Evolutionary conservation across 2,113 vertebrate genomes (phyloP).

Genomic region (Uria lomvia): DNA sequence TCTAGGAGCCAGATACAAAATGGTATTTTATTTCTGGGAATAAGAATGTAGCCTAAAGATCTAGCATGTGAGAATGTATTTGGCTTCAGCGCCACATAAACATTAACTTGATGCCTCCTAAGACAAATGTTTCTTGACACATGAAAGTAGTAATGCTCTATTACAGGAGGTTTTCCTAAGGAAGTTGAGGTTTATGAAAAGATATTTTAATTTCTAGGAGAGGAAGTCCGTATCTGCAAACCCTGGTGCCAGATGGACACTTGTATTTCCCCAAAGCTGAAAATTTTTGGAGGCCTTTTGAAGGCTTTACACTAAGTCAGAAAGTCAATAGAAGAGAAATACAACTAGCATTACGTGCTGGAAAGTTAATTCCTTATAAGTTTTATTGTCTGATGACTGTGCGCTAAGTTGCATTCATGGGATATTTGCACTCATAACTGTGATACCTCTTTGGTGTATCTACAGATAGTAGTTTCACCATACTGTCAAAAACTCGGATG

Average conservation of each 20-base stretch:
- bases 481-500: neutral
- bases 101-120: neutral
- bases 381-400: neutral
- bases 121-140: neutral
- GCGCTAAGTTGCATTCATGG: neutral
- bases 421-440: neutral
- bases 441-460: neutral
- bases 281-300: neutral
- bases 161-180: neutral
- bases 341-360: neutral
- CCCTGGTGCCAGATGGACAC: neutral
- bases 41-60: neutral
- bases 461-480: neutral
- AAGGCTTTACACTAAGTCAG: neutral
- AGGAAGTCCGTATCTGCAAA: neutral
- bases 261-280: neutral
- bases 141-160: neutral
- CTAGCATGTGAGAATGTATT: neutral
- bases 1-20: neutral
- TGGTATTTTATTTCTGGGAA: neutral
- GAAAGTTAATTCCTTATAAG: neutral
- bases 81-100: neutral
- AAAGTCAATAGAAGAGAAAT: neutral
- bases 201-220: neutral
- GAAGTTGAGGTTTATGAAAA: neutral